Conservation (phyloP, 2,113 vertebrate genomes). For the Nothocercus julius region DNA sequence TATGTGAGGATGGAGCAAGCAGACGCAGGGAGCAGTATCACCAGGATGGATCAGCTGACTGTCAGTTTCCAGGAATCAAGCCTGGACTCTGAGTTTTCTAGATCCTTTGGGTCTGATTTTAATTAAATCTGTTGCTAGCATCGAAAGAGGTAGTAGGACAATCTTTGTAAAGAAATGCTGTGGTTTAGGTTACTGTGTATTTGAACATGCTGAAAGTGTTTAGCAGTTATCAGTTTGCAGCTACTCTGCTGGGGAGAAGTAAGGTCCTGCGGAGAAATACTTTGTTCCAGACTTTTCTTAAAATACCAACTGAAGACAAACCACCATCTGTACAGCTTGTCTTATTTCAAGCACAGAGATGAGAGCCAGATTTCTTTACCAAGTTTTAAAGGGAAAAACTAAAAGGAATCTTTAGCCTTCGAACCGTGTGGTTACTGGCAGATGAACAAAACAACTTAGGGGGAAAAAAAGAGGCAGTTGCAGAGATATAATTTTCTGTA, state of each 20-base stretch:
- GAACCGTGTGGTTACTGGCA: slow-evolving; percentile 56
- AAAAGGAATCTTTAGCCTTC: slow-evolving; percentile 47
- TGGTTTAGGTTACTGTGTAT: background rate
- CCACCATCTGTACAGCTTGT: slow-evolving; percentile 57
- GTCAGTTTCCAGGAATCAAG: slow-evolving; percentile 58
- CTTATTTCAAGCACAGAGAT: slow-evolving; percentile 45
- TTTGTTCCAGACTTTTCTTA: slow-evolving; percentile 59
- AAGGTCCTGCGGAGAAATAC: slow-evolving; percentile 45
- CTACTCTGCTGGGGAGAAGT: slow-evolving; percentile 3
- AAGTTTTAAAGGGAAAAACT: slow-evolving; percentile 56
- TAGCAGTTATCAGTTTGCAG: slow-evolving; percentile 8
- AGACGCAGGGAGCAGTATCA: background rate
- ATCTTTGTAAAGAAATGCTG: background rate
- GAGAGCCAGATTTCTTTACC: slow-evolving; percentile 54
- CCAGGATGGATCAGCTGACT: slow-evolving; percentile 37
- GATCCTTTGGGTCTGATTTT: slow-evolving; percentile 31
- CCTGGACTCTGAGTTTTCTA: background rate
- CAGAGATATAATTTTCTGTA: slow-evolving; percentile 41
- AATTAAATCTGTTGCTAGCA: slow-evolving; percentile 29
- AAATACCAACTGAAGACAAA: slow-evolving; percentile 65
- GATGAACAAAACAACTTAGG: slow-evolving; percentile 49
- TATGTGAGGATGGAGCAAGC: background rate
- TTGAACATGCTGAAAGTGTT: background rate
- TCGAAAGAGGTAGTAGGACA: slow-evolving; percentile 11
- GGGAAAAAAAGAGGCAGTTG: background rate